phyloP scores from a whole-genome alignment of 37 sponge, comb jelly and placozoan genomes.

The Eunapius fragilis region DNA sequence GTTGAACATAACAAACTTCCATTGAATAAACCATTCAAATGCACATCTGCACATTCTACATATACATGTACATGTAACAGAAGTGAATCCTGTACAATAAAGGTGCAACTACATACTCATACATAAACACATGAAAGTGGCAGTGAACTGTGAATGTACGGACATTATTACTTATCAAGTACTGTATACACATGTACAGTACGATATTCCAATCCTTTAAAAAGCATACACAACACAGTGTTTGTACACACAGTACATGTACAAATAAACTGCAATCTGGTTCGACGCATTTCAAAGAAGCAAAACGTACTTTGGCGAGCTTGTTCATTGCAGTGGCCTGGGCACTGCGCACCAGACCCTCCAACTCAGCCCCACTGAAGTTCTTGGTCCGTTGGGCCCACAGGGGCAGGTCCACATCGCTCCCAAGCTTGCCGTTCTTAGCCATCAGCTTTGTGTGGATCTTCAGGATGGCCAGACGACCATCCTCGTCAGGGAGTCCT shows the following conservation, averaged over 20 bases:
- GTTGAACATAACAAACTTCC: no score
- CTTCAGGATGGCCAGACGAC: conserved; percentile 88
- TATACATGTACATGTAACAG: not conserved
- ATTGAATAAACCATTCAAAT: no score
- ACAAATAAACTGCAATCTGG: no score
- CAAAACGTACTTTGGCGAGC: conserved; percentile 64
- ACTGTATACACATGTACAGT: no score
- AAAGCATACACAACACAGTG: not conserved
- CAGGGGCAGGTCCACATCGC: conserved; percentile 72
- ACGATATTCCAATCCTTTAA: no score
- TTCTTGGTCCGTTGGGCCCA: conserved; percentile 84
- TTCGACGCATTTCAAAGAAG: not conserved
- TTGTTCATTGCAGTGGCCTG: conserved; percentile 90
- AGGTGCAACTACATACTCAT: not conserved
- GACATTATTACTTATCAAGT: no score
- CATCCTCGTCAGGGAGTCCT: conserved; percentile 91
- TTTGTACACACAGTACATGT: not conserved
- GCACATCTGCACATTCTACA: not conserved
- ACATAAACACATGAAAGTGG: not conserved
- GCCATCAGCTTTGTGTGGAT: conserved; percentile 91
- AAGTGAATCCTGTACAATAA: not conserved
- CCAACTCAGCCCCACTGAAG: conserved; percentile 98
- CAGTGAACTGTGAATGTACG: no score
- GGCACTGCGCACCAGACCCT: conserved; percentile 93
- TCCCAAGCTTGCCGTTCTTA: conserved; percentile 57